Evolutionary conservation across 2,113 vertebrate species (phyloP), one percentile per base, ranked within the genome.

Genomic region (Cercocebus atys): DNA sequence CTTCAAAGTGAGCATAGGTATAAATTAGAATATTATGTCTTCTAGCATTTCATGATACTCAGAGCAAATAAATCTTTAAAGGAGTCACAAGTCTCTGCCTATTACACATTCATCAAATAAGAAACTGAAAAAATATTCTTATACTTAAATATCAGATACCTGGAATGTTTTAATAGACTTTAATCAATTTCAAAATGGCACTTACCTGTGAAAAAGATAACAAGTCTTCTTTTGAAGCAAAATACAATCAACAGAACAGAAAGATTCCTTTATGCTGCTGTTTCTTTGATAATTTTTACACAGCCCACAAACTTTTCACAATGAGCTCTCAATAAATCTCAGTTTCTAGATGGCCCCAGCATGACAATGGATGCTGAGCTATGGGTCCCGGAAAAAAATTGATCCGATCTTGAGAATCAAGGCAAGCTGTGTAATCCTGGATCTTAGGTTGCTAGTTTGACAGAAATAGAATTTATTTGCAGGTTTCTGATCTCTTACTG

Each of bases 161-260:
- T 47, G 93, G 85, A 76, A 82, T 70, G 35, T 66, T 94, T 93
- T 88, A 59, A 93, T n/a, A 57, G 50, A 81, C 59, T 86, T 90
- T 70, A 86, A 86, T 92, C 80, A 83, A 79, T 95, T 92, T 9
- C 35, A 64, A 61, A 95, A 79, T 68, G 68, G 66, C 25, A 89
- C 40, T 96, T 93, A 38, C 55, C 61, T 91, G 25, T 81, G 38
- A 86, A 80, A 86, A 95, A 80, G 18, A 81, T 47, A 86, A 18
- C 73, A n/a, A 75, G 66, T 85, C 78, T 92, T 72, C 88, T 86
- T 95, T 94, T 70, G 70, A 97, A 96, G 82, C 27, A 96, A 97
- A 97, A 94, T 75, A 85, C 66, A 61, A 94, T 93, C 75, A 90
- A 86, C 10, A 55, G 66, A 85, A 92, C 47, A 85, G 94, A 94